Conservation (phyloP, 2,113 vertebrate genomes). For the Calyptommatus sinebrachiatus region DNA sequence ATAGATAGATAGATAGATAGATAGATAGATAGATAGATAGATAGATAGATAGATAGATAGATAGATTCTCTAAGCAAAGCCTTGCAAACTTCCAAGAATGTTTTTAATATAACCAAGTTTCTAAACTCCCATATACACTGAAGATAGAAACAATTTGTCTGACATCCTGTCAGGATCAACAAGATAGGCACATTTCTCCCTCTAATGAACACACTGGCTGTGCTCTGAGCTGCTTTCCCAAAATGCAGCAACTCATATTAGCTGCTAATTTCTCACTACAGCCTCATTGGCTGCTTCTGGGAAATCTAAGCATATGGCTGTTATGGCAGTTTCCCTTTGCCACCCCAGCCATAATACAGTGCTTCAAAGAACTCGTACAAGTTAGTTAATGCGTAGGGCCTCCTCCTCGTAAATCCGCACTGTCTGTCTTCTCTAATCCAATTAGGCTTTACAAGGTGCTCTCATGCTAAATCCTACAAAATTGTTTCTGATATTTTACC, state of each 20-base stretch:
- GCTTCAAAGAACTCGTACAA: slow-evolving; percentile 67
- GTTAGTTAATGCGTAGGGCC: slow-evolving; percentile 61
- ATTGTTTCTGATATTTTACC: slow-evolving; percentile 67
- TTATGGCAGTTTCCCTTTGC: slow-evolving; percentile 49
- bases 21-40: too few species aligned
- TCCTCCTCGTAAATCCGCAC: slow-evolving; percentile 63
- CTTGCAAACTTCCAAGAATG: not conserved
- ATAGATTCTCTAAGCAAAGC: not conserved
- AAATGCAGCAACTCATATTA: slow-evolving; percentile 42
- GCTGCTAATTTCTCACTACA: slow-evolving; percentile 55
- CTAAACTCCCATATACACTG: not conserved
- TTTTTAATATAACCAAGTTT: not conserved
- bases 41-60: too few species aligned
- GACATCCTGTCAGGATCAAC: slow-evolving; percentile 32
- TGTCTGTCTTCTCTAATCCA: slow-evolving; percentile 69
- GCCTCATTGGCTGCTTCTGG: slow-evolving; percentile 60
- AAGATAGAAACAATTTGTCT: slow-evolving; percentile 40
- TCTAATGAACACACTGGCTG: slow-evolving; percentile 41
- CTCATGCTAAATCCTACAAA: slow-evolving; percentile 64
- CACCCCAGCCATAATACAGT: slow-evolving; percentile 48
- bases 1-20: too few species aligned
- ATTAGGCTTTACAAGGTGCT: slow-evolving; percentile 71
- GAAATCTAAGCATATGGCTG: slow-evolving; percentile 53
- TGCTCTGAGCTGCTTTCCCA: slow-evolving; percentile 45
- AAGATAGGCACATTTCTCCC: slow-evolving; percentile 37